phyloP scores from a whole-genome alignment of 1,140 invertebrate genomes.

The Mycetomoellerius zeteki region DNA sequence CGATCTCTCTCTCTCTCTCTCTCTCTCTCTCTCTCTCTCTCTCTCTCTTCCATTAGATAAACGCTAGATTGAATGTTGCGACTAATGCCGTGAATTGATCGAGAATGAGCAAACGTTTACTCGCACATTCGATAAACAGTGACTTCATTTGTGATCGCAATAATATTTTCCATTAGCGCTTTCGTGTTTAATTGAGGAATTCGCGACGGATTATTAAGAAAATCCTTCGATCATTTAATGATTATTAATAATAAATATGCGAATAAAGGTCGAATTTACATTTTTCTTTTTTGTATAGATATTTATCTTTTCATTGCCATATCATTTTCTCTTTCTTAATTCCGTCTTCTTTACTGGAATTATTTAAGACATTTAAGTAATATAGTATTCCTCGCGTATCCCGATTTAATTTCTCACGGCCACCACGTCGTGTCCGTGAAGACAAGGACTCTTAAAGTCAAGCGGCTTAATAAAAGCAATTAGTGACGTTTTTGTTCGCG shows the following conservation, averaged over 20 bases:
- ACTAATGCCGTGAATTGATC: slow-evolving; percentile 12
- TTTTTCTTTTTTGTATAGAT: background rate
- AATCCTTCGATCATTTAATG: slow-evolving; percentile 7
- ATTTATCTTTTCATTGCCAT: background rate
- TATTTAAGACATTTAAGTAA: background rate
- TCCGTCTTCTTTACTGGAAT: background rate
- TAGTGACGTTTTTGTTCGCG: slow-evolving; percentile 42
- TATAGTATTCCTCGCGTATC: background rate
- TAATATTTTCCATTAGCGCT: slow-evolving; percentile 69
- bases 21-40: too few relatives aligned
- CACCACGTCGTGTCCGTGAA: background rate
- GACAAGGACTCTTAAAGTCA: background rate
- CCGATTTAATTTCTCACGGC: slow-evolving; percentile 46
- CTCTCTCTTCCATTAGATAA: background rate
- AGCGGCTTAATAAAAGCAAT: slow-evolving; percentile 56
- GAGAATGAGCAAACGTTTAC: slow-evolving; percentile 25
- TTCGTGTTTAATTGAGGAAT: slow-evolving; percentile 60
- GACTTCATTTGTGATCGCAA: slow-evolving; percentile 54
- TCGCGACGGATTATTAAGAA: background rate
- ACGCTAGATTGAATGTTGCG: background rate
- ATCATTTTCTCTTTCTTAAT: background rate
- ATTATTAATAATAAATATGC: slow-evolving; percentile 11
- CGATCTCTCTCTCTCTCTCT: too few relatives aligned
- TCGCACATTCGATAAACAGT: slow-evolving; percentile 57
- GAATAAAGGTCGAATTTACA: background rate